These are phyloP conservation scores for Lysandra coridon DNA, from an alignment of 2,888 invertebrate species.

Conservation along the genomic window DNA sequence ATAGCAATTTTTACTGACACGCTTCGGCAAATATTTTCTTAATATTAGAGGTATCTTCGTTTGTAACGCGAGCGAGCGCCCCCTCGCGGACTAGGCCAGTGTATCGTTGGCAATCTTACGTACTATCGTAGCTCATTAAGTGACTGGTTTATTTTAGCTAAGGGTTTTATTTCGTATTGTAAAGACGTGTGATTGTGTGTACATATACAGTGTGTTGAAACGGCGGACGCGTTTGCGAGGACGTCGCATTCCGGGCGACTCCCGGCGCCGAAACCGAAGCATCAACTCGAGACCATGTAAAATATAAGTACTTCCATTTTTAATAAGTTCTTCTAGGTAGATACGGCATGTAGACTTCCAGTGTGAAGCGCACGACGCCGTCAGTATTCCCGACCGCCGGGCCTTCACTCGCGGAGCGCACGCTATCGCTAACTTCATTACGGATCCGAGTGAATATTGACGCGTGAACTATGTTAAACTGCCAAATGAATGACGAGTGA, in stretches of 20 bases:
- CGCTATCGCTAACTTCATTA: conserved; percentile 46
- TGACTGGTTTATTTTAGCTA: conserved; percentile 76
- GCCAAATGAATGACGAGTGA: conserved; percentile 64
- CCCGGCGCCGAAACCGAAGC: conserved; percentile 65
- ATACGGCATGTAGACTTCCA: conserved; percentile 68
- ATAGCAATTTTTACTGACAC: conserved; percentile 61
- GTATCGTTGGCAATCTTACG: conserved; percentile 74
- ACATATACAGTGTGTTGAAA: conserved; percentile 59
- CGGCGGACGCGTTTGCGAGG: conserved; percentile 27
- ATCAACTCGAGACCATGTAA: conserved; percentile 65
- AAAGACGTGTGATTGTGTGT: conserved; percentile 77
- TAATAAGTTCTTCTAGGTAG: conserved; percentile 74
- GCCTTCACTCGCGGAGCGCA: conserved; percentile 43
- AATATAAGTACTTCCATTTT: conserved; percentile 79
- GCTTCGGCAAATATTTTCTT: conserved; percentile 61
- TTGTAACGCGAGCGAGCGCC: conserved; percentile 46
- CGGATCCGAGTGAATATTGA: conserved; percentile 71
- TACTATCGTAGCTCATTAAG: conserved; percentile 76
- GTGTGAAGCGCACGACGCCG: conserved; percentile 61
- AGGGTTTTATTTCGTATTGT: conserved; percentile 75
- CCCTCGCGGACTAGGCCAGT: conserved; percentile 69
- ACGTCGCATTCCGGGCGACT: conserved; percentile 1
- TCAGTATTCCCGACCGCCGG: conserved; percentile 69
- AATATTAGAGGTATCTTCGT: conserved; percentile 59
- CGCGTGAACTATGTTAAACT: conserved; percentile 67